A percentile compares a stretch with the other conserved stretches of the same genome.
Evolutionary conservation across 2,797 vertebrate genomes (phyloP).

Genomic region (Semotilus atromaculatus): DNA sequence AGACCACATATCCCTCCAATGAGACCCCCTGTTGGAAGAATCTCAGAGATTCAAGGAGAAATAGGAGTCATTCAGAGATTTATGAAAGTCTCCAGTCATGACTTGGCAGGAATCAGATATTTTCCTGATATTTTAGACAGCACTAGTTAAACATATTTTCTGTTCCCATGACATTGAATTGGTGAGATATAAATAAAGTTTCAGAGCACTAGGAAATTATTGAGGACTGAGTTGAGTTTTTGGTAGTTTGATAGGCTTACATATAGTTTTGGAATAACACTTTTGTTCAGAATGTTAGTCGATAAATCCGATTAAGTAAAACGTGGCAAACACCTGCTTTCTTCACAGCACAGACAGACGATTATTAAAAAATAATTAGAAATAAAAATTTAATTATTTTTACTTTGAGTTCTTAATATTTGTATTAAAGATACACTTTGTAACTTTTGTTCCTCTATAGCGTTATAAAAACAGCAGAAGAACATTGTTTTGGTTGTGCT

Average conservation of each 20-base stretch:
- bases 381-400: too few relatives aligned
- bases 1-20: neutral
- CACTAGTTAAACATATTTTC: neutral
- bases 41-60: conserved; percentile 12
- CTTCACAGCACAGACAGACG: too few relatives aligned
- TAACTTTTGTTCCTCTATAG: too few relatives aligned
- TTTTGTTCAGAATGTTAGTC: neutral
- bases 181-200: neutral
- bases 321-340: neutral
- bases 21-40: conserved; percentile 8
- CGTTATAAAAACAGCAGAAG: too few relatives aligned
- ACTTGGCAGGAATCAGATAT: neutral
- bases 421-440: neutral
- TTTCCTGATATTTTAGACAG: conserved; percentile 15
- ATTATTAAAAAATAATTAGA: too few relatives aligned
- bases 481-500: too few relatives aligned
- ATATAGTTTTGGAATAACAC: neutral
- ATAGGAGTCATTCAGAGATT: conserved; percentile 10
- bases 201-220: neutral
- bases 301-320: neutral
- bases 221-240: neutral
- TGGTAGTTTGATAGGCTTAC: neutral
- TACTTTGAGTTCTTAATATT: neutral
- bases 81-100: conserved; percentile 31
- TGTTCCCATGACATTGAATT: neutral